These are phyloP conservation scores for Xerus inauris DNA, from an alignment of 2,113 vertebrate genomes.

Conservation along the genomic window DNA sequence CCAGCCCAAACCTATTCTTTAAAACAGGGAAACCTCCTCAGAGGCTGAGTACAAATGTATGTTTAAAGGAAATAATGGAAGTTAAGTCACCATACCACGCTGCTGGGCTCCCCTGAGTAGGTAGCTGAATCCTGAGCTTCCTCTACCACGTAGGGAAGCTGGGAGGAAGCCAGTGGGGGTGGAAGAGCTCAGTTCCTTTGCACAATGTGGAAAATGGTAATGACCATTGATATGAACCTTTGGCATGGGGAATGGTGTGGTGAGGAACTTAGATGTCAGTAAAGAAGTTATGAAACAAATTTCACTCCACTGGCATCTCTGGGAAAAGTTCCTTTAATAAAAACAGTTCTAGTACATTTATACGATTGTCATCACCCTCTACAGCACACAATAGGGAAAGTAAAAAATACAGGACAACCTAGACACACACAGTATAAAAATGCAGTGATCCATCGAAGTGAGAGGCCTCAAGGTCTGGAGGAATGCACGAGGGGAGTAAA, in stretches of 20 bases:
- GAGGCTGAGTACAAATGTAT: background rate
- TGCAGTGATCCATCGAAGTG: background rate
- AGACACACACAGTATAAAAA: conserved; percentile 59
- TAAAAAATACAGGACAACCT: conserved; percentile 57
- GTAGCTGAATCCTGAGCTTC: background rate
- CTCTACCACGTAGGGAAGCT: background rate
- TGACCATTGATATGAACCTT: background rate
- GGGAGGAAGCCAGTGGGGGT: background rate
- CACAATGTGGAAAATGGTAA: background rate
- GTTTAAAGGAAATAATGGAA: background rate
- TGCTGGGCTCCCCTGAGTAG: background rate
- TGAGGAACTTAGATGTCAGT: background rate
- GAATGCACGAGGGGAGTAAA: background rate
- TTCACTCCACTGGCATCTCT: conserved; percentile 50
- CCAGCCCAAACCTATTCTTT: background rate
- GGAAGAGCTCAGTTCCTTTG: too few species aligned
- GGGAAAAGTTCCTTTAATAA: conserved; percentile 80
- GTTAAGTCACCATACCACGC: background rate
- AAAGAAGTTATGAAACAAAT: background rate
- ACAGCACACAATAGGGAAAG: conserved; percentile 43
- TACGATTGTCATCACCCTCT: conserved; percentile 72
- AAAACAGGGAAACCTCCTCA: background rate
- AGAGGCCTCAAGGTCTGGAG: background rate
- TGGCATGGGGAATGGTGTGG: too few species aligned
- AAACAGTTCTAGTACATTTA: conserved; percentile 71